Evolutionary conservation across 2,888 invertebrate genomes (phyloP), one percentile per base, ranked within the genome.

Genomic region (Rhingia campestris): DNA sequence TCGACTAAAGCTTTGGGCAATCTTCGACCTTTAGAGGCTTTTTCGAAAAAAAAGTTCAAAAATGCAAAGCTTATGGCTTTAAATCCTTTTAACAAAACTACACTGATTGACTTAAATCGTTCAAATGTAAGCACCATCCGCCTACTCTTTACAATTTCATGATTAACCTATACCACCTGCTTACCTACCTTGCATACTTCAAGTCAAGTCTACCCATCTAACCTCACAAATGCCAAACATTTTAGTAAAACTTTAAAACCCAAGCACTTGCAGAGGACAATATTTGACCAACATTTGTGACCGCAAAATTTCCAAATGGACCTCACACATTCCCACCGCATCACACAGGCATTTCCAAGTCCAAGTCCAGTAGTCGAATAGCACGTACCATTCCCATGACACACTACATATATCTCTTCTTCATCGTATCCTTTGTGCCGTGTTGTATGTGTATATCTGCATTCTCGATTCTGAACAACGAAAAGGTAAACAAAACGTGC

Each of bases 401-500:
- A 9, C 9, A 30, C 12, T 45, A n/a, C 6, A 14, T 45, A n/a
- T 14, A 14, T 22, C 49, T 58, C 14, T 30, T 22, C 22, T 22
- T 2, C 35, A 7, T 7, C 14, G 9, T 56, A 12, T 12, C 58
- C 49, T 73, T 47, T 10, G 35, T 10, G 35, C 4, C 7, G 37
- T 33, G 10, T n/a, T 10, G 56, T 32, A 22, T 22, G 4, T 41
- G 12, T 6, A 35, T 75, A 75, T 64, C 63, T 75, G 64, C 47
- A 47, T 64, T 45, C 51, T 14, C 39, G 45, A 22, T 39, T 30
- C 69, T 37, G 45, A 64, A 63, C 63, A 63, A 58, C 45, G n/a
- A 58, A 75, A 64, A 63, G 35, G 63, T 64, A 70, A 81, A 75
- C 64, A 75, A 64, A n/a, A 64, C 35, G 63, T 56, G 53, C 51